Base-by-base conservation (phyloP, 2,888 invertebrate genomes). In the Acleris holmiana region DNA sequence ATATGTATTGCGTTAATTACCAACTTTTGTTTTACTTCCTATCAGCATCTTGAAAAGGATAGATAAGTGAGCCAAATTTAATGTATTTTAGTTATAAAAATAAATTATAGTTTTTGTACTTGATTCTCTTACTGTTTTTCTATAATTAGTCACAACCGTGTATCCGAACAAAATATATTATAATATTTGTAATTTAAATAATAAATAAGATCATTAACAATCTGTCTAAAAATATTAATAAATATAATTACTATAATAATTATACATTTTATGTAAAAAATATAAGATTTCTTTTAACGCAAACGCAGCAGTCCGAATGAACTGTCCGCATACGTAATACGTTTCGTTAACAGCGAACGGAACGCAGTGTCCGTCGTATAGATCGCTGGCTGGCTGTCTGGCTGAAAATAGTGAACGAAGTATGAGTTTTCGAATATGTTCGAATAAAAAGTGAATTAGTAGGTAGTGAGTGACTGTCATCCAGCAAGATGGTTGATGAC, bases 401-500 rank as follows among this genome's bases (percentile, higher is more conserved):
- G 88, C 91, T 90, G 92, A 88, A 91, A 89, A 90, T 91, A 91
- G 90, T 92, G 91, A 90, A 91, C 85, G 88, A 89, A 91, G 85
- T 89, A 89, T 90, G 90, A 91, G 89, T 91, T 91, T 90, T 91
- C 88, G 88, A 91, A 91, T 89, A 91, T 91, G 91, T 89, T 90
- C 87, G 89, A 90, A 87, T 91, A 91, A 91, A 88, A 91, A 91
- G 90, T 91, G 91, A 82, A 82, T 84, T 64, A 35, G 58, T 29
- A 17, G 17, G 23, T 50, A 87, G 89, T 90, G 88, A 87, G 89
- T 89, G 88, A 88, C 87, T 91, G 91, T 91, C 90, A 91, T 88
- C 87, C 81, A 87, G 90, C 92, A 92, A 92, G 86, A 92, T 92
- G 92, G 92, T 90, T 89, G 92, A 91, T 91, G 92, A 92, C 88